Evolutionary conservation across 1,140 invertebrate genomes (phyloP).

Genomic region (Grapholita molesta): DNA sequence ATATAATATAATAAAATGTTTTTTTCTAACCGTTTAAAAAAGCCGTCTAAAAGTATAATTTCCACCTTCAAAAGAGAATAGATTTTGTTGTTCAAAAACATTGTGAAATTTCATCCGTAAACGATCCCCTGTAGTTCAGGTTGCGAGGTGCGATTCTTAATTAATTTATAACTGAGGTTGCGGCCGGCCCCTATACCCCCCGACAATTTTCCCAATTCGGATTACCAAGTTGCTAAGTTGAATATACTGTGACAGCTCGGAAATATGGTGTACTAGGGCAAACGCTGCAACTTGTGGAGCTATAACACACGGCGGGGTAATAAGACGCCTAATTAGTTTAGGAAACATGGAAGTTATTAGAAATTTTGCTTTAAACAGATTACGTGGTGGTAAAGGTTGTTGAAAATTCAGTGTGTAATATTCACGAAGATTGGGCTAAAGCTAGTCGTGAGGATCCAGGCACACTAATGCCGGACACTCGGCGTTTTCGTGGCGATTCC

Average conservation of each 20-base stretch:
- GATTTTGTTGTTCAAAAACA: no score
- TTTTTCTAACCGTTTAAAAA: no score
- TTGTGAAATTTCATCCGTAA: background rate
- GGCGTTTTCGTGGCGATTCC: no score
- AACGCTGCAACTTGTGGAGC: background rate
- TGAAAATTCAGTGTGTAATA: no score
- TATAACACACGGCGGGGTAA: constrained; percentile 11
- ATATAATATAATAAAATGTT: no score
- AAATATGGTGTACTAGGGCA: background rate
- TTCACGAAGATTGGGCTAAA: no score
- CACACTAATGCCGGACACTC: no score
- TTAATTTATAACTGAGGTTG: constrained; percentile 50
- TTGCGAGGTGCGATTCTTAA: constrained; percentile 42
- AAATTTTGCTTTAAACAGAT: background rate
- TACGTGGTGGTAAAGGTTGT: background rate
- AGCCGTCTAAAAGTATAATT: no score
- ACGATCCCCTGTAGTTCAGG: constrained; percentile 23
- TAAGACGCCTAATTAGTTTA: constrained; percentile 9
- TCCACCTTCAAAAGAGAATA: no score
- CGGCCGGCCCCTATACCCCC: constrained; percentile 38
- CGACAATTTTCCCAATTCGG: background rate
- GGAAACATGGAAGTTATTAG: background rate
- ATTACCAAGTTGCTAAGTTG: constrained; percentile 4
- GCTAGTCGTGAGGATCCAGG: no score
- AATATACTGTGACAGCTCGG: background rate